Conservation (phyloP, 2,797 vertebrate species). For the Coluber constrictor region DNA sequence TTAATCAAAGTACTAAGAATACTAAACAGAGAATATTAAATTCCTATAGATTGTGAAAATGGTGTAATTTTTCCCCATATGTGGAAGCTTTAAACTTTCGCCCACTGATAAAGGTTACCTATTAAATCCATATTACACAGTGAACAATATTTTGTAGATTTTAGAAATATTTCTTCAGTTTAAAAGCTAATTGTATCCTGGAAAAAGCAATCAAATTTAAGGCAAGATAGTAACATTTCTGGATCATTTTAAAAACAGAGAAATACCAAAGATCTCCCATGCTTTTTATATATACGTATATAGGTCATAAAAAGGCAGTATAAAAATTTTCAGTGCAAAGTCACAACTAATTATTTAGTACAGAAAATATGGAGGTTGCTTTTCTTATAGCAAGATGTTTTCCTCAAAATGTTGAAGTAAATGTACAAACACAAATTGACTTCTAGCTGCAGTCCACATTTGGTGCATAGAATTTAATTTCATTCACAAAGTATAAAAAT, state of each 20-base stretch:
- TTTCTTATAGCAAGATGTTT: conserved; percentile 44
- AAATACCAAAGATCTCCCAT: conserved; percentile 45
- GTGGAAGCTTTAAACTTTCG: neutral
- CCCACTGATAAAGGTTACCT: neutral
- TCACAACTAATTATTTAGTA: conserved; percentile 42
- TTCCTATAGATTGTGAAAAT: conserved; percentile 36
- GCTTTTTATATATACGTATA: conserved; percentile 42
- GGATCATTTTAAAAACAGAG: conserved; percentile 47
- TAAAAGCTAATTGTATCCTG: conserved; percentile 45
- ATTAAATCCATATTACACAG: neutral
- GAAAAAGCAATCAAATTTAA: conserved; percentile 59
- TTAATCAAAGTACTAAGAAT: conserved; percentile 40
- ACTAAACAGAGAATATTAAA: conserved; percentile 18
- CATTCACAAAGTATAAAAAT: conserved; percentile 58
- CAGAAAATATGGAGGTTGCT: conserved; percentile 43
- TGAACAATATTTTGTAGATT: conserved; percentile 20
- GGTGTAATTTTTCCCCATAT: conserved; percentile 26
- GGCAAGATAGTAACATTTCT: conserved; percentile 53
- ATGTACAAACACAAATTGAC: conserved; percentile 17
- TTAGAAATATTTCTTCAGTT: conserved; percentile 45
- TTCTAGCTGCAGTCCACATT: conserved; percentile 37
- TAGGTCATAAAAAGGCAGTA: conserved; percentile 52
- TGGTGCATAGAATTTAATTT: conserved; percentile 36
- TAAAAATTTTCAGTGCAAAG: conserved; percentile 64
- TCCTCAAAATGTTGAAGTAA: conserved; percentile 38